phyloP scores from a whole-genome alignment of 2,113 vertebrate genomes.

The Dicerorhinus sumatrensis region DNA sequence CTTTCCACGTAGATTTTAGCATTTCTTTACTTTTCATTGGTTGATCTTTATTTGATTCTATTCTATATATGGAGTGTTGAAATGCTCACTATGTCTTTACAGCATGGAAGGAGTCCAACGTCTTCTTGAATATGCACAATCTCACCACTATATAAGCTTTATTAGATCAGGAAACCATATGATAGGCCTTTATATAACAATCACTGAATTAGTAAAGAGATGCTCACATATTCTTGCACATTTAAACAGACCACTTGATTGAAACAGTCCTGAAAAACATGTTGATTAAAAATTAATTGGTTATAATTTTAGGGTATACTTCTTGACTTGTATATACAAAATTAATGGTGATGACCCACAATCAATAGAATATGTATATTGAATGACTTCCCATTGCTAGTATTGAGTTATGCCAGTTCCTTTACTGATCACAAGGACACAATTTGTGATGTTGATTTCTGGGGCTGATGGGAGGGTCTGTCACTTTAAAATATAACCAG shows the following conservation, averaged over 20 bases:
- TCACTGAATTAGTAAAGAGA: background rate
- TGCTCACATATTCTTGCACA: background rate
- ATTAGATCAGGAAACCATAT: background rate
- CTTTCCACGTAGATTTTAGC: background rate
- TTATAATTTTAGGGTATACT: background rate
- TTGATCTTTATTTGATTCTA: conserved; percentile 37
- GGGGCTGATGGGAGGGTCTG: background rate
- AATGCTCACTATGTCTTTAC: background rate
- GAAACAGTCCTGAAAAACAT: background rate
- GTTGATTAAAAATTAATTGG: background rate
- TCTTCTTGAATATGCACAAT: background rate
- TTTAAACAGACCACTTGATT: background rate
- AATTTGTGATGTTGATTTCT: background rate
- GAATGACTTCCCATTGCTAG: background rate
- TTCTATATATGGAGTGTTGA: background rate
- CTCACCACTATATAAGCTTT: background rate
- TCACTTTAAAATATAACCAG: background rate
- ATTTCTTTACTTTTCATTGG: conserved; percentile 44
- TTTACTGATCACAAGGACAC: background rate
- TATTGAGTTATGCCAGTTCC: background rate
- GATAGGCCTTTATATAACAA: background rate
- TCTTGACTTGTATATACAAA: background rate
- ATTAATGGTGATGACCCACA: background rate
- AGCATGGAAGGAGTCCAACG: background rate
- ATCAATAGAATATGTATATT: background rate